phyloP scores from a whole-genome alignment of 2,797 vertebrate species.

The Aythya fuligula region DNA sequence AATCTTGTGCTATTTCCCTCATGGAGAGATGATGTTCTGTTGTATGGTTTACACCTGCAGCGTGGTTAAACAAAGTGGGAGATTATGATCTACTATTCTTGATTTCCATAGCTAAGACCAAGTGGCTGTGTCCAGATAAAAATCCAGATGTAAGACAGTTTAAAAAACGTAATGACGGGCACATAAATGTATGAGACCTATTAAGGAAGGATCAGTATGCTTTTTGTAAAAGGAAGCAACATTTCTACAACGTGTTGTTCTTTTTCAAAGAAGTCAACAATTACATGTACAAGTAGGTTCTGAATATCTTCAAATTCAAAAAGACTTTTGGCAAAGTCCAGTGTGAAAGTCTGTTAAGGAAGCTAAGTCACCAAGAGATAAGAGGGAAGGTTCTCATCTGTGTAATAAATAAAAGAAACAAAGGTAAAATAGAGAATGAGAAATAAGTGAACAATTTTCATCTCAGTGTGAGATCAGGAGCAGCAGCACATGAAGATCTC shows the following conservation, averaged over 20 bases:
- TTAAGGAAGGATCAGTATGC: neutral
- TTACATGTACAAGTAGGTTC: neutral
- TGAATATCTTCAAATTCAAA: neutral
- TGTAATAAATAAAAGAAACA: neutral
- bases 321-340: neutral
- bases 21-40: neutral
- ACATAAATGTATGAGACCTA: neutral
- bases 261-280: neutral
- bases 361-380: neutral
- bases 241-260: neutral
- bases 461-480: neutral
- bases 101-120: neutral
- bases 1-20: neutral
- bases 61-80: neutral
- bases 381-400: neutral
- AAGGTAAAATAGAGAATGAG: neutral
- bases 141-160: neutral
- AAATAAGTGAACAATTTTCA: neutral
- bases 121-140: neutral
- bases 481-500: neutral
- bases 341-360: neutral
- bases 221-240: neutral
- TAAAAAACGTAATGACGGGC: neutral
- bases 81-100: neutral
- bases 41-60: neutral